phyloP scores from a whole-genome alignment of 2,113 vertebrate species.

The Excalfactoria chinensis region DNA sequence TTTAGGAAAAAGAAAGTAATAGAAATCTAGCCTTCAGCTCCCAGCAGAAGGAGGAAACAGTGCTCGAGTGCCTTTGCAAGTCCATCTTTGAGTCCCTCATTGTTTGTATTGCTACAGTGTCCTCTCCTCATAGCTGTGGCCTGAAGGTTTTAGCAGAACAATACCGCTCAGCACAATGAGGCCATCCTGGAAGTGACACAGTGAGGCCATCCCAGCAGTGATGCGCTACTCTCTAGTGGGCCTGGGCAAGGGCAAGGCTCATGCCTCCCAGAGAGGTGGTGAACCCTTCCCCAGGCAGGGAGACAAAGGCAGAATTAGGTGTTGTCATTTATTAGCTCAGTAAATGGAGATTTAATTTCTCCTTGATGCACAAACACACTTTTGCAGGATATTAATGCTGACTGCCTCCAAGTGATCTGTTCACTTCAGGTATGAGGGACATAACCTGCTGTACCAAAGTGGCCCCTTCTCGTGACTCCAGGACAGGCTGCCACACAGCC shows the following conservation, averaged over 20 bases:
- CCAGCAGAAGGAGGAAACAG: background rate
- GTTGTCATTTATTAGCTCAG: background rate
- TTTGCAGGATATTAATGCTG: background rate
- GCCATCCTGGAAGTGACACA: rapidly evolving
- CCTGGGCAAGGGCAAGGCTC: background rate
- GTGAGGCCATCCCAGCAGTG: rapidly evolving
- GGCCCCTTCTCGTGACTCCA: rapidly evolving
- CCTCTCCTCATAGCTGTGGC: rapidly evolving
- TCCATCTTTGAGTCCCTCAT: background rate
- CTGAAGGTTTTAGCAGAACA: rapidly evolving
- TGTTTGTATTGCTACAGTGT: background rate
- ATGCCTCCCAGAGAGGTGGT: rapidly evolving
- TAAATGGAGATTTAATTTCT: background rate
- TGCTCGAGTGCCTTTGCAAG: rapidly evolving
- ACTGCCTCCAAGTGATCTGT: background rate
- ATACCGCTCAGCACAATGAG: rapidly evolving
- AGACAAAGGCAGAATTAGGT: background rate
- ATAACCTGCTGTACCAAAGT: rapidly evolving
- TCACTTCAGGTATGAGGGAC: background rate
- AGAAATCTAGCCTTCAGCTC: background rate
- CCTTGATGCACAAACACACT: background rate
- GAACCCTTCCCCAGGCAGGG: background rate
- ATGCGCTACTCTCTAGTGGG: rapidly evolving
- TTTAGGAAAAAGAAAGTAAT: background rate
- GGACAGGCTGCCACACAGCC: background rate